Percentiles rank a stretch among this genome's conserved stretches.
phyloP scores from a whole-genome alignment of 1,140 invertebrate species.

The Berghia stephanieae region DNA sequence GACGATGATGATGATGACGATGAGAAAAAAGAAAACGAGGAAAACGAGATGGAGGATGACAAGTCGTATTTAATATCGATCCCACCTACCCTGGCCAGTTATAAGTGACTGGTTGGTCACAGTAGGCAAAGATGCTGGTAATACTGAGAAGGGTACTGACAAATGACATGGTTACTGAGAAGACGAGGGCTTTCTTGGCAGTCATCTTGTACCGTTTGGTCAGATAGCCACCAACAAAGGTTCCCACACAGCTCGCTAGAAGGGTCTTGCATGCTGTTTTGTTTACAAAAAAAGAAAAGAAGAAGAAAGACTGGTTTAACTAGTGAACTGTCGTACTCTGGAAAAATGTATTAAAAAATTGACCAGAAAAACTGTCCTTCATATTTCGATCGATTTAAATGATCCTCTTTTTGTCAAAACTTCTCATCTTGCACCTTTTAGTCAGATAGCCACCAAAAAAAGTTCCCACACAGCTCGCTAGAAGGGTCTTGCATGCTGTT shows the following conservation, averaged over 20 bases:
- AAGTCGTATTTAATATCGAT: not conserved
- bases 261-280: constrained; percentile 30
- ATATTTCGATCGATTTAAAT: too few species aligned
- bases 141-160: not conserved
- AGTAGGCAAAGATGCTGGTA: constrained; percentile 39
- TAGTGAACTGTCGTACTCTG: too few species aligned
- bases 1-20: not conserved
- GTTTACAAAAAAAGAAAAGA: too few species aligned
- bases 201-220: constrained; percentile 45
- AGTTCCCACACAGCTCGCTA: constrained; percentile 36
- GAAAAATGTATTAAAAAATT: too few species aligned
- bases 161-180: constrained; percentile 21
- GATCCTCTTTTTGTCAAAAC: too few species aligned
- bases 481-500: constrained; percentile 29
- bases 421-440: constrained; percentile 43
- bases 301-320: too few species aligned
- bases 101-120: constrained; percentile 45
- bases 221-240: constrained; percentile 45
- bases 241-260: constrained; percentile 35
- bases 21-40: not conserved
- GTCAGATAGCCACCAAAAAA: constrained; percentile 47
- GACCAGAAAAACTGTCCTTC: too few species aligned
- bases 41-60: not conserved
- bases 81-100: constrained; percentile 38
- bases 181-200: constrained; percentile 34